Conservation (phyloP, 2,888 invertebrate species). For the Monochamus alternatus region DNA sequence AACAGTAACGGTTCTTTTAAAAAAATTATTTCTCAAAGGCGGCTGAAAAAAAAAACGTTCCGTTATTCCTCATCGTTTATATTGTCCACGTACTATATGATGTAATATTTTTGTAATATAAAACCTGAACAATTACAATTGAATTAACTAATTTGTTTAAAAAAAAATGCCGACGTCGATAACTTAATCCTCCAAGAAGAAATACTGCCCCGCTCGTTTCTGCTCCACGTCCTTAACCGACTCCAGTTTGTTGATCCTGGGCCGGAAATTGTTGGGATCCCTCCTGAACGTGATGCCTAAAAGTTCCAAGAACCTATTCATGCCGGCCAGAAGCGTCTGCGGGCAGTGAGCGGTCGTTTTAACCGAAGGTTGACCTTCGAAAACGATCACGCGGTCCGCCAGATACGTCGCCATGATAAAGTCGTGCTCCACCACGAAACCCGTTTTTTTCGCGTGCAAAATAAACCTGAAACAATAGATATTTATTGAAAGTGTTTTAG, state of each 20-base stretch:
- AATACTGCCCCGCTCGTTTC: constrained; percentile 97
- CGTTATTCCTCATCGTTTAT: constrained; percentile 18
- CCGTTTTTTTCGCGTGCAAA: constrained; percentile 98
- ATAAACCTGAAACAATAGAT: constrained; percentile 81
- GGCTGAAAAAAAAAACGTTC: background rate
- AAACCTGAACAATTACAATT: constrained; percentile 21
- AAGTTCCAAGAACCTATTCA: constrained; percentile 97
- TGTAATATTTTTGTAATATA: constrained; percentile 14
- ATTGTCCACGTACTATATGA: constrained; percentile 34
- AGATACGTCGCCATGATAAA: constrained; percentile 99
- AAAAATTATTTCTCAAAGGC: too few relatives aligned
- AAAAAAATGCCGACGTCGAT: constrained; percentile 16
- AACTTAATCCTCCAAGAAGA: constrained; percentile 95
- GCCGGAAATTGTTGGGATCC: constrained; percentile 98
- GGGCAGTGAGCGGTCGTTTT: constrained; percentile 93
- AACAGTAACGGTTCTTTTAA: too few relatives aligned
- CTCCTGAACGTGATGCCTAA: constrained; percentile 98
- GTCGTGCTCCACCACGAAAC: constrained; percentile 99
- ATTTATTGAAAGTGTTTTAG: too few relatives aligned
- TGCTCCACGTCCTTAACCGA: constrained; percentile 99
- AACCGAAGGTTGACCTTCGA: constrained; percentile 95
- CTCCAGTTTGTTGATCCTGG: constrained; percentile 96
- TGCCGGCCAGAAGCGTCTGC: constrained; percentile 94
- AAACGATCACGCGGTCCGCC: constrained; percentile 98
- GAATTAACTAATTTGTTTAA: background rate